Base-by-base conservation (phyloP, 2,797 vertebrate species). In the Hafferia zeledoni region DNA sequence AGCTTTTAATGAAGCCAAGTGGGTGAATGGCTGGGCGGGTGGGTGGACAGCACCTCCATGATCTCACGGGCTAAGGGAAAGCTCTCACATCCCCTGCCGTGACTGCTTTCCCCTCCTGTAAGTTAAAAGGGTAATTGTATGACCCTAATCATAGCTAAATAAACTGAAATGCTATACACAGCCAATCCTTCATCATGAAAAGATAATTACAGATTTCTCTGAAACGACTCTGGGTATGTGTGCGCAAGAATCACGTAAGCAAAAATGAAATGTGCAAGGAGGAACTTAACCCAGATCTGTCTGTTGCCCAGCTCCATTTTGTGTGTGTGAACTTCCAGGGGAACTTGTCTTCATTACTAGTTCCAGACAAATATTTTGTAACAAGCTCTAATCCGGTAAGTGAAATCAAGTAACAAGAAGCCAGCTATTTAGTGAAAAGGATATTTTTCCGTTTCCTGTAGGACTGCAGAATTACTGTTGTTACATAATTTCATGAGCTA, bases 181-280 rank as follows among this genome's bases (percentile, higher is more conserved):
- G 61, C 75, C 56, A 83, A 59, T 55, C 68, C 52, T 92, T 77
- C 76, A 84, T 85, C 70, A 79, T 82, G 59, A 87, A 89, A 82
- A 93, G 80, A 57, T 96, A 95, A 96, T 96, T 95, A 94, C 28
- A 92, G 87, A 94, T 95, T 93, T 80, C 55, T 75, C 60, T 83
- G 89, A 63, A 93, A 92, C 70, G 65, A 75, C 77, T 94, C 76
- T 61, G 90, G 81, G 37, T 90, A 72, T 37, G 65, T 50, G 49
- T 88, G 80, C 67, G 68, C 68, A 92, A 92, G 93, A 96, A 79
- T 82, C 84, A 72, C 13, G 6, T 77, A 91, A 95, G 89, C 95
- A 77, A 63, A 94, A 93, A 80, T 70, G 27, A 91, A 89, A 70
- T 37, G 41, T 18, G 33, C 83, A 25, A 10, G 17, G 57, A 94